Base-by-base conservation (phyloP, 2,113 vertebrate genomes). In the Numenius arquata region DNA sequence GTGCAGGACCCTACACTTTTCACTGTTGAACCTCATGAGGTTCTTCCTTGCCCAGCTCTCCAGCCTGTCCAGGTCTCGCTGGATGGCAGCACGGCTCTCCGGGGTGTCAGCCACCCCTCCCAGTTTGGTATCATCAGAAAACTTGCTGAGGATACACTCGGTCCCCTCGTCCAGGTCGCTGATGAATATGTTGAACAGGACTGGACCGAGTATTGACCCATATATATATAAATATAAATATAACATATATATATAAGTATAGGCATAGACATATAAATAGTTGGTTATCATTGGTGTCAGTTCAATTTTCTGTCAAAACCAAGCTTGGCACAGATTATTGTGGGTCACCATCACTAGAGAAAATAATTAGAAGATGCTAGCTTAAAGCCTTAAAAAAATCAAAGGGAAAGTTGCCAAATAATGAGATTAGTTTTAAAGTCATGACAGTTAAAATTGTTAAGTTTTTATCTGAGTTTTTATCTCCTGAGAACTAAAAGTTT, bases 301-400 rank as follows among this genome's bases (percentile, higher is more conserved):
- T 86, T 92, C 25, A 74, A 63, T 92, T 90, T 95, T 67, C 50
- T 84, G 32, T 90, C 55, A 92, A 93, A 92, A 86, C 80, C 68
- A 83, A 92, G 22, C 26, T 90, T 89, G 72, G 26, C 45, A 86
- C 56, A 63, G 38, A 32, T 78, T 72, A 63, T 63, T 89, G 52
- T 74, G 15, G 11, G 52, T 89, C 80, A 63, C 23, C 8, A 27
- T 67, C 16, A 17, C 36, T 36, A 61, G 7, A 72, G 21, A 75
- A 87, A 75, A 87, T 52, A 62, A 86, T 62, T 32, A 81, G 68
- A 91, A 78, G n/a, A 50, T 40, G 17, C 12, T 53, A 48, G 11
- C 27, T 83, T 92, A 77, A 86, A 83, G 12, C 22, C 45, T n/a
- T 73, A 63, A 81, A 72, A 87, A 93, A 61, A 66, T 56, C 45